A percentile compares a stretch with the other conserved stretches of the same genome.
These are phyloP conservation scores for Sinonovacula constricta DNA, from an alignment of 1,140 invertebrate species.

Conservation along the genomic window DNA sequence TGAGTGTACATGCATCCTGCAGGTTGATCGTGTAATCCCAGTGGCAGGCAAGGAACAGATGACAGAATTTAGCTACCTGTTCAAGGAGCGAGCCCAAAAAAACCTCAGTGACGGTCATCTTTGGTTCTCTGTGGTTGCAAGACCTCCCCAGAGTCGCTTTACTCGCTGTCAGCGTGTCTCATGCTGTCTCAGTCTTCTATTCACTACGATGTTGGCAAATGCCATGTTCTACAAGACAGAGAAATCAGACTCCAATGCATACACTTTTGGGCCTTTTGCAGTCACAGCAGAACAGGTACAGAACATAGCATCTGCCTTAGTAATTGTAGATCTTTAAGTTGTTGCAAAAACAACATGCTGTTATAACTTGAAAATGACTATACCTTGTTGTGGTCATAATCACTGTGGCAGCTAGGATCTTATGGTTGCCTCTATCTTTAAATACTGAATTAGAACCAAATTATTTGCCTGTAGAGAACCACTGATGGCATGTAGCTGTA, in stretches of 20 bases:
- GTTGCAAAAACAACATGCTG: background rate
- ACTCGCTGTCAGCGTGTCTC: slow-evolving; percentile 80
- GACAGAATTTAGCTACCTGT: slow-evolving; percentile 79
- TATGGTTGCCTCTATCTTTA: too few species aligned
- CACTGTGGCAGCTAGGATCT: too few species aligned
- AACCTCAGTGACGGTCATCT: slow-evolving; percentile 81
- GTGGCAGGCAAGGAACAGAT: slow-evolving; percentile 80
- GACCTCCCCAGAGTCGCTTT: slow-evolving; percentile 81
- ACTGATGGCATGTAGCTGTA: too few species aligned
- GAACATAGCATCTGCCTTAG: too few species aligned
- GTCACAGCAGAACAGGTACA: slow-evolving; percentile 79
- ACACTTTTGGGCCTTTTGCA: slow-evolving; percentile 80
- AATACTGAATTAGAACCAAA: too few species aligned
- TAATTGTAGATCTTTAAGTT: background rate
- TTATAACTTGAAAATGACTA: too few species aligned
- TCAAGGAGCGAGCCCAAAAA: slow-evolving; percentile 78
- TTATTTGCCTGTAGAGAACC: too few species aligned
- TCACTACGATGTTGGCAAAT: slow-evolving; percentile 81
- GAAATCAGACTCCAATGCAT: slow-evolving; percentile 65
- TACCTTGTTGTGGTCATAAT: too few species aligned
- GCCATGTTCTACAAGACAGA: slow-evolving; percentile 81
- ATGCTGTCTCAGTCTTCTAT: slow-evolving; percentile 81
- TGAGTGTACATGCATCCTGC: too few species aligned
- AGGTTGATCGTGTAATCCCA: slow-evolving; percentile 81
- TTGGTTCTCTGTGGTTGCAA: slow-evolving; percentile 82